Evolutionary conservation across 2,888 invertebrate genomes (phyloP), one percentile per base, ranked within the genome.

Genomic region (Caenorhabditis panamensis): DNA sequence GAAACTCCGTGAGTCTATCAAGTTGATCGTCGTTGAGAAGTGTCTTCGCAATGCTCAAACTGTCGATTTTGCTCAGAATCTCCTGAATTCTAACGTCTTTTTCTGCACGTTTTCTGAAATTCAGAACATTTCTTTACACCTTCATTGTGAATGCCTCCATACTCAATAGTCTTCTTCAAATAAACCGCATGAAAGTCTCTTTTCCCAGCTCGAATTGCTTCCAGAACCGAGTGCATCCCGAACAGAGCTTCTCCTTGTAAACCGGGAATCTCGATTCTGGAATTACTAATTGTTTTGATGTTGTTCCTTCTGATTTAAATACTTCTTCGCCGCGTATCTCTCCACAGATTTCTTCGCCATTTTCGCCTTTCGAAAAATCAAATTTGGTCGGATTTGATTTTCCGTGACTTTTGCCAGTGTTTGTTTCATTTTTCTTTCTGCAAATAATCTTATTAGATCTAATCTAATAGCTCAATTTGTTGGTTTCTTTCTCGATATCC

Each of bases 351-450:
- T 81, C 28, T 79, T 77, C 0, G 85, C 79, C 66, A 78, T 71
- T 79, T 82, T 84, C 9, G 85, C 80, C 63, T 82, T 84, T 56
- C 82, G 69, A 28, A 75, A 84, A 11, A 84, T 36, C 37, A 84
- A 51, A 61, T 84, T 83, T 16, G 84, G 84, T 26, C 68, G 66
- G 41, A 75, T 76, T n/a, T n/a, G n/a, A n/a, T n/a, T n/a, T 44
- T 78, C 73, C 8, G 67, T 41, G 26, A 47, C 13, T 16, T 24
- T 47, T 0, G 2, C 13, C 5, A 44, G 1, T 4, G 71, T 56
- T 56, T 36, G 54, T 5, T 37, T 24, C 71, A 72, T 72, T 49
- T 58, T 31, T 53, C 16, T 18, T 16, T 49, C 18, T 31, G 31
- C 5, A 31, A 31, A 31, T n/a, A n/a, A n/a, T n/a, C n/a, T n/a